Percentiles rank a stretch among this genome's conserved stretches.
These are phyloP conservation scores for Potamilus streckersoni DNA, from an alignment of 1,140 invertebrate genomes.

Conservation along the genomic window DNA sequence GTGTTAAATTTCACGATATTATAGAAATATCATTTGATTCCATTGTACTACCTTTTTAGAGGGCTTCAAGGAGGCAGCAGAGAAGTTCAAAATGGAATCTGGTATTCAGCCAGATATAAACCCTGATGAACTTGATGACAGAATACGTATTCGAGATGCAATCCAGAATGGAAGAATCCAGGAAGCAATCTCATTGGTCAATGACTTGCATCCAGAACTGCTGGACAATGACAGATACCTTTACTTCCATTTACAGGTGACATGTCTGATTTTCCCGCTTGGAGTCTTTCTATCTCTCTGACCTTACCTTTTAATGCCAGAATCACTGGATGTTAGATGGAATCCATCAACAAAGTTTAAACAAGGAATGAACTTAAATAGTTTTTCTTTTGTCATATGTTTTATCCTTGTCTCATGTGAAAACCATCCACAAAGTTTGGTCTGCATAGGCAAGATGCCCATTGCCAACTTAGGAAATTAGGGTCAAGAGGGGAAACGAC, in stretches of 20 bases:
- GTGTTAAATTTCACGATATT: too few relatives aligned
- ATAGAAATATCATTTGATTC: too few relatives aligned
- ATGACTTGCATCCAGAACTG: slow-evolving; percentile 93
- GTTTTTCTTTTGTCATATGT: too few relatives aligned
- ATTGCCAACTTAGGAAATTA: too few relatives aligned
- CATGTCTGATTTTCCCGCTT: slow-evolving; percentile 3
- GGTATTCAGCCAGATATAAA: slow-evolving; percentile 89
- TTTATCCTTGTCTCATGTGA: too few relatives aligned
- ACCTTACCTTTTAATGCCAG: too few relatives aligned
- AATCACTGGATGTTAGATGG: too few relatives aligned
- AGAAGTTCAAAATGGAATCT: slow-evolving; percentile 96
- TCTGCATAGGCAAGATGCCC: too few relatives aligned
- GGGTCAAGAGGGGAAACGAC: too few relatives aligned
- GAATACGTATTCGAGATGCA: slow-evolving; percentile 94
- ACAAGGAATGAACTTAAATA: too few relatives aligned
- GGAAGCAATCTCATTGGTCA: slow-evolving; percentile 93
- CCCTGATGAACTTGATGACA: slow-evolving; percentile 88
- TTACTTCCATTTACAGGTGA: slow-evolving; percentile 93
- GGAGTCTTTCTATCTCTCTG: not conserved
- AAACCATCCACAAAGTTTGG: too few relatives aligned
- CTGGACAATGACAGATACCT: slow-evolving; percentile 95
- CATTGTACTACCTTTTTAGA: slow-evolving; percentile 73
- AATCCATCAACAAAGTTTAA: too few relatives aligned
- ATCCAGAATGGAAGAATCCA: slow-evolving; percentile 94
- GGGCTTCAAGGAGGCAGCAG: slow-evolving; percentile 97